Conservation (phyloP, 2,113 vertebrate species). For the Oenanthe oenanthe region DNA sequence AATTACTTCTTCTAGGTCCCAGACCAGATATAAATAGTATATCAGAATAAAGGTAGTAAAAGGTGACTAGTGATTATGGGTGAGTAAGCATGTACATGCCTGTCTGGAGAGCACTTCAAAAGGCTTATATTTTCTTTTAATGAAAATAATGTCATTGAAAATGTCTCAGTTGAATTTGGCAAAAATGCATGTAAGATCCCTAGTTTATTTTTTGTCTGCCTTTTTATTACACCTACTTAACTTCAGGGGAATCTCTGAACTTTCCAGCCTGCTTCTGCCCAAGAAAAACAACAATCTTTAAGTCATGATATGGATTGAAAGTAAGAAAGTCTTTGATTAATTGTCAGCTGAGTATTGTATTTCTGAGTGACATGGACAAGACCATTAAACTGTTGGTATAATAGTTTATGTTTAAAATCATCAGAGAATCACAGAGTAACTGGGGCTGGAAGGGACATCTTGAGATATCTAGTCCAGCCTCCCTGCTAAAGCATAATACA, state of each 20-base stretch:
- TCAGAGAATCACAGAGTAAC: background rate
- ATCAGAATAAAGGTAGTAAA: background rate
- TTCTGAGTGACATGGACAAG: background rate
- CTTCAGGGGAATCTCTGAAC: background rate
- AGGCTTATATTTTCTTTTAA: background rate
- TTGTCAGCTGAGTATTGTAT: background rate
- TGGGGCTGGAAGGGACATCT: background rate
- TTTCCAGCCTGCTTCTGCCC: background rate
- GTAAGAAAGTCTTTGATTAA: background rate
- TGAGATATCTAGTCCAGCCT: background rate
- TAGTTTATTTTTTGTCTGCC: background rate
- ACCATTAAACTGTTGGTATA: background rate
- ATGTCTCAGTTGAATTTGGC: background rate
- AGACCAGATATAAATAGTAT: background rate
- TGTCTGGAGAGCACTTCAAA: background rate
- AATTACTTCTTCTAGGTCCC: background rate
- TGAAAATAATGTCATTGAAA: background rate
- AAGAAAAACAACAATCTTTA: background rate
- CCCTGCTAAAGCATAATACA: background rate
- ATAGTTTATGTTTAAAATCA: background rate
- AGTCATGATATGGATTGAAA: background rate
- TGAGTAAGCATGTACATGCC: background rate
- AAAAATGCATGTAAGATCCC: background rate
- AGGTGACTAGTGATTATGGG: background rate
- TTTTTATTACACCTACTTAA: background rate